Percentiles rank a stretch among this genome's conserved stretches.
Evolutionary conservation across 2,113 vertebrate genomes (phyloP).

Genomic region (Piprites chloris): DNA sequence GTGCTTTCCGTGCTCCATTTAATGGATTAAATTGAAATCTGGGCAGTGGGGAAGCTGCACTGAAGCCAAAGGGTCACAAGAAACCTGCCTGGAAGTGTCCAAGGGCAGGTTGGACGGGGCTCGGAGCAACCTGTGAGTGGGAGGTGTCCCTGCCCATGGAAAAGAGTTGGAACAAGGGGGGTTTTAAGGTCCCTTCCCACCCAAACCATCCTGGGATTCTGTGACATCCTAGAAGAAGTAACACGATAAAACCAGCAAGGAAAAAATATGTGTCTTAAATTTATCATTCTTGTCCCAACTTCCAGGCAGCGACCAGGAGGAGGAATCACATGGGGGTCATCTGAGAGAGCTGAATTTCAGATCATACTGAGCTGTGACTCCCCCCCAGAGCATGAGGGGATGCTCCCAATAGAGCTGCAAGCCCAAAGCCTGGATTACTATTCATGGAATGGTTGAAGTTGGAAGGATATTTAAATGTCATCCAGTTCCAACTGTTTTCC

Average conservation of each 20-base stretch:
- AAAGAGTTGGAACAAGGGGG: background rate
- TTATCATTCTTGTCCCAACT: background rate
- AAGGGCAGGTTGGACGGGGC: background rate
- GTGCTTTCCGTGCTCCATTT: background rate
- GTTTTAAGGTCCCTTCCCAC: background rate
- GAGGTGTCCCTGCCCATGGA: background rate
- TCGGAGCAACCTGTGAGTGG: background rate
- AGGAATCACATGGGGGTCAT: fast-evolving
- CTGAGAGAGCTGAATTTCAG: background rate
- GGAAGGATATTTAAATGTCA: background rate
- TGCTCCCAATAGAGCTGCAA: background rate
- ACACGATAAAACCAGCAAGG: background rate
- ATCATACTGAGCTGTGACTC: fast-evolving
- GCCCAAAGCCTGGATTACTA: fast-evolving
- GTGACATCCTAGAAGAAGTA: background rate
- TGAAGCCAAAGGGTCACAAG: fast-evolving
- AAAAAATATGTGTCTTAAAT: background rate
- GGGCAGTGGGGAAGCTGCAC: background rate
- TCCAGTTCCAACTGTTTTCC: background rate
- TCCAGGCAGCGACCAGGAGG: background rate
- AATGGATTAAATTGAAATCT: background rate
- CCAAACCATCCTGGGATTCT: background rate
- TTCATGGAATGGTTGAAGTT: no score
- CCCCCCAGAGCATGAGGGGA: background rate
- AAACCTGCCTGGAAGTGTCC: background rate